These are phyloP conservation scores for Pitangus sulphuratus DNA, from an alignment of 2,797 vertebrate genomes.

Conservation along the genomic window DNA sequence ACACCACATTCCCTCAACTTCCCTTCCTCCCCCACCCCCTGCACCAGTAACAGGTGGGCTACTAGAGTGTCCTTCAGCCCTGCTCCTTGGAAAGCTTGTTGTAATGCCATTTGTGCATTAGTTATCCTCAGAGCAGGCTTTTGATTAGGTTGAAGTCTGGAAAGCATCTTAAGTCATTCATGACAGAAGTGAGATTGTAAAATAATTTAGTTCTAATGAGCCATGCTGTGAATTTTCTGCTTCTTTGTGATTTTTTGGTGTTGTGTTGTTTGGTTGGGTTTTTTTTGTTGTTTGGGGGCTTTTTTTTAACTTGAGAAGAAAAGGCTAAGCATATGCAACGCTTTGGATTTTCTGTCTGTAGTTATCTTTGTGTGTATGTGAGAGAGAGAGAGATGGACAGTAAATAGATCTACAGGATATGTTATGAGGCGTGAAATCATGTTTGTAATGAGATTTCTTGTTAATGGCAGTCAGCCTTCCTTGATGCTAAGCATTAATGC, in stretches of 20 bases:
- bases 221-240: neutral
- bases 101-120: neutral
- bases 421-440: slow-evolving; percentile 58
- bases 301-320: neutral
- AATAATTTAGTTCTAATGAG: neutral
- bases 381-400: neutral
- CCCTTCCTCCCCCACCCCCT: neutral
- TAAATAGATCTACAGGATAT: neutral
- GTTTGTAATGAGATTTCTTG: slow-evolving; percentile 59
- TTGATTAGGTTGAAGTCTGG: neutral
- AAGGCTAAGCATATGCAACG: neutral
- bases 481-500: slow-evolving; percentile 47
- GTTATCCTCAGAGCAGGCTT: neutral
- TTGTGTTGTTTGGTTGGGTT: neutral
- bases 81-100: neutral
- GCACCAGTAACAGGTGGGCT: neutral
- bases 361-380: neutral
- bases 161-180: neutral
- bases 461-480: slow-evolving; percentile 48
- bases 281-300: neutral
- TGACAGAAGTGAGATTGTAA: neutral
- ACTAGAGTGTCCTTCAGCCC: neutral
- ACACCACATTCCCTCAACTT: neutral
- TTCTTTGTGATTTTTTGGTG: neutral
- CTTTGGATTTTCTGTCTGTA: neutral